Base-by-base conservation (phyloP, 2,888 invertebrate species). In the Agriopis aurantiaria region DNA sequence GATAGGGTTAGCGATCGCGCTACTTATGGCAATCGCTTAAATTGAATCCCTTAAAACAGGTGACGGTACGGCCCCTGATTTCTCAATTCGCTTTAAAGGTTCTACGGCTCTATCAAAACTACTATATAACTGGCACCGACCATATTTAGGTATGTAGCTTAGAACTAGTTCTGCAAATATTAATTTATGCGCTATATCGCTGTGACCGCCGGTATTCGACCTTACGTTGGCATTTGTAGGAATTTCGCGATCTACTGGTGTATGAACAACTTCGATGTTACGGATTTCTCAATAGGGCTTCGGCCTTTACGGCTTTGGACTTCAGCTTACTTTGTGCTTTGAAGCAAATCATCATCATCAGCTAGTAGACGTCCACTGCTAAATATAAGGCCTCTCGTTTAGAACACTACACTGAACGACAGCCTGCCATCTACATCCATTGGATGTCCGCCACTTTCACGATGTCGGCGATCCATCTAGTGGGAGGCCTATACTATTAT, bases 141-240 rank as follows among this genome's bases (percentile, higher is more conserved):
- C 59, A 14, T 65, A 68, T 69, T 63, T 58, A 66, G 69, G 23
- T 57, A 23, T 56, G 55, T 52, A 46, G 56, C 45, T 61, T 40
- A 60, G 55, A 69, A 72, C 77, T 71, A 73, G 77, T 74, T 71
- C 69, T 75, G 14, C 63, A 55, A 71, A 75, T 77, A 77, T 76
- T 75, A 74, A 77, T 77, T 67, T 74, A 78, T 75, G 63, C 75
- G 57, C 41, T 56, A 61, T 58, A 56, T 58, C 49, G 65, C 51
- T 65, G 65, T 68, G 73, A 66, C 72, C 72, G 72, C 68, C 70
- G 72, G 75, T 73, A 73, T 78, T 73, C 72, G 79, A 80, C 80
- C 80, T 80, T 76, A 79, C 40, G 55, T 58, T 73, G 77, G 76
- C 77, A 78, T 79, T 79, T 76, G 67, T 58, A n/a, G 68, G 72